Evolutionary conservation across 1,140 invertebrate species (phyloP).

Genomic region (Calycopis cecrops): DNA sequence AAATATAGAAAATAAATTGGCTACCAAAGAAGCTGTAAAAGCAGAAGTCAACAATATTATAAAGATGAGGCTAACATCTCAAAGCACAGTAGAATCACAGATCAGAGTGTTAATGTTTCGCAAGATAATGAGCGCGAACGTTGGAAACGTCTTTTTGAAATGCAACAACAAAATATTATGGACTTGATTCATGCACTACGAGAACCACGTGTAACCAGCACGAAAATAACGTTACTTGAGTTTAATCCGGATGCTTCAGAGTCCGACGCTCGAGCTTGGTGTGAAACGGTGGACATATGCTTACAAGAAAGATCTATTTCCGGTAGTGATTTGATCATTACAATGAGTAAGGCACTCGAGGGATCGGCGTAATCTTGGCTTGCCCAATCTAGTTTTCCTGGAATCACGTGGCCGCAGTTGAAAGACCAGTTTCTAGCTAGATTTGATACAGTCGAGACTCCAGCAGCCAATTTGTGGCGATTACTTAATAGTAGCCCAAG

Average conservation of each 20-base stretch:
- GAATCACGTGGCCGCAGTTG: constrained; percentile 24
- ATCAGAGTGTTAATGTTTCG: too few species aligned
- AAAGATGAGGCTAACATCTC: too few species aligned
- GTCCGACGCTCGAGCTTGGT: constrained; percentile 22
- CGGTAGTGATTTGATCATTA: constrained; percentile 20
- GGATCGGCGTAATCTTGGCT: constrained; percentile 31
- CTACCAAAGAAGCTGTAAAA: too few species aligned
- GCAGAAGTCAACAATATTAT: too few species aligned
- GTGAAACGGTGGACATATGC: constrained; percentile 23
- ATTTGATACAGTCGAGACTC: too few species aligned
- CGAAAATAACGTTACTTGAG: constrained; percentile 15
- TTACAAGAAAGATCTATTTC: constrained; percentile 16
- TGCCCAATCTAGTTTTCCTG: constrained; percentile 30
- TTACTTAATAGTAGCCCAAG: constrained; percentile 15
- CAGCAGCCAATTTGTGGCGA: constrained; percentile 23
- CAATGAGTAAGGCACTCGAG: constrained; percentile 22
- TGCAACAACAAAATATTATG: too few species aligned
- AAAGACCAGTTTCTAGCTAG: constrained; percentile 28
- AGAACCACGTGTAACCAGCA: too few species aligned
- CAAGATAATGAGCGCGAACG: too few species aligned
- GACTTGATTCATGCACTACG: too few species aligned
- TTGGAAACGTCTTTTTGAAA: too few species aligned
- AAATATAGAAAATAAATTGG: too few species aligned
- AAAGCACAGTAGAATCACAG: too few species aligned
- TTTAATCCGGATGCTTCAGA: constrained; percentile 20